phyloP scores from a whole-genome alignment of 2,888 invertebrate species.

The Ecliptopera silaceata region DNA sequence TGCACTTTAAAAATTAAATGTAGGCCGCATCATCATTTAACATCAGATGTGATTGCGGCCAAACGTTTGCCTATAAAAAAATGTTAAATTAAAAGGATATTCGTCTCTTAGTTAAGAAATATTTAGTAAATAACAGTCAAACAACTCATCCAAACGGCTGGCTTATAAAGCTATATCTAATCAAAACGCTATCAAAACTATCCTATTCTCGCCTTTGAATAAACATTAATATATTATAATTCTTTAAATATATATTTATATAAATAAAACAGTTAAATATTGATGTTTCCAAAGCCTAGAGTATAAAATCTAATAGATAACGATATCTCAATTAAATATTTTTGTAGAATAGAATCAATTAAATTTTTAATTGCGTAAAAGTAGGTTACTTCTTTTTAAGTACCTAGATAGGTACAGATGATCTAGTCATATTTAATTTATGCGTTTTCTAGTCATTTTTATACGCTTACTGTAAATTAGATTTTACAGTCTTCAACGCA shows the following conservation, averaged over 20 bases:
- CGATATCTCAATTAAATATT: background rate
- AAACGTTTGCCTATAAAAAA: no score
- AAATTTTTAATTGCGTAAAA: background rate
- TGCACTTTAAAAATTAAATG: no score
- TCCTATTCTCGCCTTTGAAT: constrained; percentile 13
- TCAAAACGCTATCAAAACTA: constrained; percentile 23
- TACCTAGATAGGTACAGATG: background rate
- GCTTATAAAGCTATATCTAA: constrained; percentile 27
- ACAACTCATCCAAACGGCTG: constrained; percentile 27
- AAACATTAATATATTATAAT: constrained; percentile 9
- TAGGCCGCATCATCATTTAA: no score
- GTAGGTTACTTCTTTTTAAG: no score
- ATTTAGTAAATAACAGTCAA: constrained; percentile 30
- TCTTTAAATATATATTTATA: constrained; percentile 13
- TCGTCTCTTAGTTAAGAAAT: constrained; percentile 24
- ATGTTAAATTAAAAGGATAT: constrained; percentile 8
- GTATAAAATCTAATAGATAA: background rate
- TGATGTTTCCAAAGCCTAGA: background rate
- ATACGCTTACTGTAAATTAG: constrained; percentile 28
- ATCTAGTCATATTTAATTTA: constrained; percentile 1
- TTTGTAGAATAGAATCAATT: background rate
- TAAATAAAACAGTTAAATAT: constrained; percentile 3
- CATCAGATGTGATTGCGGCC: no score
- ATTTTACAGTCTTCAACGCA: background rate
- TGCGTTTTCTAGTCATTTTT: constrained; percentile 11